A percentile compares a stretch with the other conserved stretches of the same genome.
These are phyloP conservation scores for Dusona sp. DNA, from an alignment of 2,888 invertebrate species.

Conservation along the genomic window DNA sequence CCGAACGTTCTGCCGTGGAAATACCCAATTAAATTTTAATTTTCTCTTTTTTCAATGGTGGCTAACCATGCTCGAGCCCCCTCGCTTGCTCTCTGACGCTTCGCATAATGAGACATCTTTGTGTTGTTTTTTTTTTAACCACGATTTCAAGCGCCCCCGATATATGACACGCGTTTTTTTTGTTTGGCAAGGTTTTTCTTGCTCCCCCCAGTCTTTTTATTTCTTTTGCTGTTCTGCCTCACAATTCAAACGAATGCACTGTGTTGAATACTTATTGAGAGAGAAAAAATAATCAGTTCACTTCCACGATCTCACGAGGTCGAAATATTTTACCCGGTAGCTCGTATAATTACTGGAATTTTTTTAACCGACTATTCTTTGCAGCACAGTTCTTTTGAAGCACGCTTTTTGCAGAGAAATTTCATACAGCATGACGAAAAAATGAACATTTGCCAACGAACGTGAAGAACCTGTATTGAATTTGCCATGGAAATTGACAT, in stretches of 20 bases:
- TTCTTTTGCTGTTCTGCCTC: slow-evolving; percentile 1
- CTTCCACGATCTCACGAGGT: not conserved
- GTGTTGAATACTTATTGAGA: not conserved
- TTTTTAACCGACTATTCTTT: slow-evolving; percentile 9
- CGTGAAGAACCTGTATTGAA: slow-evolving; percentile 44
- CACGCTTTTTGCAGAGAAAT: not conserved
- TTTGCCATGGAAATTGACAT: slow-evolving; percentile 43
- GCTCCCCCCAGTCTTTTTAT: not conserved
- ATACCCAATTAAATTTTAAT: slow-evolving; percentile 68
- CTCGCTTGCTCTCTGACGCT: slow-evolving; percentile 30
- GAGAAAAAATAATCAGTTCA: not conserved
- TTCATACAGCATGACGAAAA: slow-evolving; percentile 15
- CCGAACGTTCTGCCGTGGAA: slow-evolving; percentile 65
- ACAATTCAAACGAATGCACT: slow-evolving; percentile 16
- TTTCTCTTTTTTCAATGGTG: slow-evolving; percentile 60
- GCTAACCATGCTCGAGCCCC: slow-evolving; percentile 37
- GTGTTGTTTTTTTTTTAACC: slow-evolving; percentile 17
- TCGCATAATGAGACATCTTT: slow-evolving; percentile 49
- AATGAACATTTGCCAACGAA: slow-evolving; percentile 23
- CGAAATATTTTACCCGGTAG: not conserved
- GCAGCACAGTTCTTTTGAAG: no score
- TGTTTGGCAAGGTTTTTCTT: not conserved
- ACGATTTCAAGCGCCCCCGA: slow-evolving; percentile 24
- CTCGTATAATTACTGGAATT: not conserved
- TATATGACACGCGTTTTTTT: not conserved